phyloP scores from a whole-genome alignment of 2,797 vertebrate genomes.

The Amazona finschi region DNA sequence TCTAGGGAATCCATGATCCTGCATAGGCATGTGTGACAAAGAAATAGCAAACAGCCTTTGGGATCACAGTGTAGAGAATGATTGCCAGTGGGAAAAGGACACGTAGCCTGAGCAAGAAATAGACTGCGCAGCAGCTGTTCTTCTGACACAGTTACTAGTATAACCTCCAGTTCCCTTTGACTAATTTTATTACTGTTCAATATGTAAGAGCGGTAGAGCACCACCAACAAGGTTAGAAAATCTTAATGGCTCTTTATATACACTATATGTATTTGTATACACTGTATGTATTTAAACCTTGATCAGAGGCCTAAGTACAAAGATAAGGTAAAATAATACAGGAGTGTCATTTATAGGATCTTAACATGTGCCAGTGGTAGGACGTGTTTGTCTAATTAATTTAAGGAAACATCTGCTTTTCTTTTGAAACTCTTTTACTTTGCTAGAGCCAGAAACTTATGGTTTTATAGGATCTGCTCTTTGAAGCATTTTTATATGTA shows the following conservation, averaged over 20 bases:
- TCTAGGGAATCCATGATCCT: slow-evolving; percentile 35
- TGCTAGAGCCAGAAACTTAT: background rate
- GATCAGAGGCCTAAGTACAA: background rate
- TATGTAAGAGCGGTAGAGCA: slow-evolving; percentile 30
- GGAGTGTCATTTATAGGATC: background rate
- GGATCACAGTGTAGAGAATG: background rate
- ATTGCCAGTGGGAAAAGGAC: slow-evolving; percentile 2
- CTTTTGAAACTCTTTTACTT: slow-evolving; percentile 43
- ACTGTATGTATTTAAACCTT: background rate
- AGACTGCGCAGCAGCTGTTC: background rate
- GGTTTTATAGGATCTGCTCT: background rate
- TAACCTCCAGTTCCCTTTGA: slow-evolving; percentile 1
- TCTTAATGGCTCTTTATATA: slow-evolving; percentile 15
- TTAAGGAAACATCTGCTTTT: slow-evolving; percentile 22
- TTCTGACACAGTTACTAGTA: slow-evolving; percentile 11
- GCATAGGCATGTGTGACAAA: slow-evolving; percentile 38
- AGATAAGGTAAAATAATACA: slow-evolving; percentile 12
- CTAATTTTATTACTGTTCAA: slow-evolving; percentile 52
- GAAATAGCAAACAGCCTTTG: slow-evolving; percentile 4
- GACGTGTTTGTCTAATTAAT: background rate
- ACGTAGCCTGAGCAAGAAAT: background rate
- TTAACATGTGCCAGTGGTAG: background rate
- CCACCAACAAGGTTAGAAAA: slow-evolving; percentile 25
- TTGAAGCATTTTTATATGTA: slow-evolving; percentile 14
- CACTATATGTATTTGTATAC: background rate